A percentile compares a stretch with the other conserved stretches of the same genome.
phyloP scores from a whole-genome alignment of 2,113 vertebrate species.

The Marcusenius ussheri region DNA sequence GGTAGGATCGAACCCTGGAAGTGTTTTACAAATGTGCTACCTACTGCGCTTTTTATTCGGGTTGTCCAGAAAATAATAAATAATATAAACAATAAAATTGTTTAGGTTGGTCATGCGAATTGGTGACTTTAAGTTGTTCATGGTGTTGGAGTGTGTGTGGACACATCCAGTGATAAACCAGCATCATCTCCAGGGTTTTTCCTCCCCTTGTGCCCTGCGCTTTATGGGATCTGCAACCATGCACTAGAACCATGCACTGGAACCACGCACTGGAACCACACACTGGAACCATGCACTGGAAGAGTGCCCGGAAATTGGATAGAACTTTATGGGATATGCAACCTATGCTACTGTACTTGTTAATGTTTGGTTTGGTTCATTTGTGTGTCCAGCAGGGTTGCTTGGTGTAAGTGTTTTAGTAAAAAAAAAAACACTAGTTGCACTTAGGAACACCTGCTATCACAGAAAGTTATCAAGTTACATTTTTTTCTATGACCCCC shows the following conservation, averaged over 20 bases:
- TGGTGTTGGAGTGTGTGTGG: background rate
- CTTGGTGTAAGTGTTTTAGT: background rate
- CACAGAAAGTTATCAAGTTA: background rate
- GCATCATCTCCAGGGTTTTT: background rate
- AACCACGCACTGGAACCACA: background rate
- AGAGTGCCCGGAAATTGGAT: background rate
- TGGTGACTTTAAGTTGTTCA: background rate
- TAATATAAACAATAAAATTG: background rate
- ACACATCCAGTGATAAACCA: background rate
- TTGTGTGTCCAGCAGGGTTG: background rate
- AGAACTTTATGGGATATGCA: background rate
- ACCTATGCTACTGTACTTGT: background rate
- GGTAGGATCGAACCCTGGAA: background rate
- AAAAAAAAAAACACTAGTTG: background rate
- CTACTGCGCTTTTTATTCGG: background rate
- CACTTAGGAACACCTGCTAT: background rate
- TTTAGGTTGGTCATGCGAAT: background rate
- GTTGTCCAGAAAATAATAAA: background rate
- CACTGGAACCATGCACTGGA: background rate
- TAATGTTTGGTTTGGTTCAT: background rate
- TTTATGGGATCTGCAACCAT: background rate
- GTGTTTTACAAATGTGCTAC: background rate
- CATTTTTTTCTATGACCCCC: background rate
- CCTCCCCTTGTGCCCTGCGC: background rate
- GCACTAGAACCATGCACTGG: background rate